Evolutionary conservation across 2,888 invertebrate genomes (phyloP).

Genomic region (Coenonympha glycerion): DNA sequence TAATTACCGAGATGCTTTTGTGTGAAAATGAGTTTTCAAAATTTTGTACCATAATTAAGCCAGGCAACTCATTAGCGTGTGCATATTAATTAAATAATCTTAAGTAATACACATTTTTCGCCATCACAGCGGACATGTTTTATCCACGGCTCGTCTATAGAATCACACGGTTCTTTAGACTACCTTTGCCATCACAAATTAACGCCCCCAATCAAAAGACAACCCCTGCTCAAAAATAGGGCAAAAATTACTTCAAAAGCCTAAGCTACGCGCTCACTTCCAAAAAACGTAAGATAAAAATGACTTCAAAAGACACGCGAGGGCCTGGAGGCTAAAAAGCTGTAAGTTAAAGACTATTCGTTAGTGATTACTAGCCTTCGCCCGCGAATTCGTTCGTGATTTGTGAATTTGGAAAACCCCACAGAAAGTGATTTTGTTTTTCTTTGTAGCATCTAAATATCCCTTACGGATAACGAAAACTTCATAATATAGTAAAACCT

Average conservation of each 20-base stretch:
- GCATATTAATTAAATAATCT: slow-evolving; percentile 2
- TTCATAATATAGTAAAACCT: no score
- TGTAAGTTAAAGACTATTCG: slow-evolving; percentile 30
- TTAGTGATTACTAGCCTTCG: slow-evolving; percentile 53
- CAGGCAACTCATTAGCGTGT: neutral
- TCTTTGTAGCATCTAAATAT: no score
- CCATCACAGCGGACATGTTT: slow-evolving; percentile 2
- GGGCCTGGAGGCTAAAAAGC: slow-evolving; percentile 15
- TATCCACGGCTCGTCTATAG: neutral
- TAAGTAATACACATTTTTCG: slow-evolving; percentile 5
- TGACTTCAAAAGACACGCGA: slow-evolving; percentile 23
- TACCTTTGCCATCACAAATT: slow-evolving; percentile 13
- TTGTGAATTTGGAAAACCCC: no score
- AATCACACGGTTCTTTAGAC: slow-evolving; percentile 8
- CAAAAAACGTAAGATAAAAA: slow-evolving; percentile 16
- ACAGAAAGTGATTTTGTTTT: no score
- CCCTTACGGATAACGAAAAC: no score
- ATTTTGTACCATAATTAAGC: neutral
- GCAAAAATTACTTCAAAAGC: slow-evolving; percentile 13
- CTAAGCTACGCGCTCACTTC: slow-evolving; percentile 9
- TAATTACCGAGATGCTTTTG: no score
- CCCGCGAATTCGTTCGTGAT: no score
- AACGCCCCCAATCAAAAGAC: slow-evolving; percentile 14
- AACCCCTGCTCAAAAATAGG: slow-evolving; percentile 14
- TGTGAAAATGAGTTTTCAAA: no score